Conservation (phyloP, 2,888 invertebrate genomes). For the Platerodrilus igneus region DNA sequence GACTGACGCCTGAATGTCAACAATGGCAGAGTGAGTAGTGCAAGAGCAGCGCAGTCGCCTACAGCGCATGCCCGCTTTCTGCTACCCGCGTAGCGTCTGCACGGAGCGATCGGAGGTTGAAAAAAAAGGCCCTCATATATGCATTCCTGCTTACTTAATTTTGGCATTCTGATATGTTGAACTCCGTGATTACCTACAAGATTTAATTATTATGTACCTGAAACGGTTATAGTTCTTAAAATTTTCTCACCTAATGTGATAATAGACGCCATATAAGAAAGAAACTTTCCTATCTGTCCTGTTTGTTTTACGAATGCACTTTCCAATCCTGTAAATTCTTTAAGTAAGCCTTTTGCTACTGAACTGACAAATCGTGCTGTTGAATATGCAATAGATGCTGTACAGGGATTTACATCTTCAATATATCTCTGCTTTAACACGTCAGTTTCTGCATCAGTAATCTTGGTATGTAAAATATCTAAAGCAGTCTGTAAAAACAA, state of each 20-base stretch:
- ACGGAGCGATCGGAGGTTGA: no score
- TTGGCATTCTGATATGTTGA: conserved; percentile 41
- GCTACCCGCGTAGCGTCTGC: no score
- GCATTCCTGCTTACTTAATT: conserved; percentile 37
- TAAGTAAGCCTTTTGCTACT: conserved; percentile 37
- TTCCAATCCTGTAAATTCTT: conserved; percentile 38
- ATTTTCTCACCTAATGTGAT: conserved; percentile 36
- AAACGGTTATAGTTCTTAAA: background rate
- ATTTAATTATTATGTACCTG: background rate
- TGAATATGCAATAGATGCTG: conserved; percentile 37
- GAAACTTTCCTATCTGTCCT: conserved; percentile 40
- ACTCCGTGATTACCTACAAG: conserved; percentile 39
- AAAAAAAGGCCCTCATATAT: no score
- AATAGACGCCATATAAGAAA: conserved; percentile 43
- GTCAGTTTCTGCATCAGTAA: conserved; percentile 36
- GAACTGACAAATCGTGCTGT: conserved; percentile 40
- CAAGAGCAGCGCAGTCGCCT: no score
- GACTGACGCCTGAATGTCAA: no score
- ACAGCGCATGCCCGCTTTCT: no score
- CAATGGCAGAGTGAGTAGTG: no score
- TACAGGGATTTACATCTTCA: conserved; percentile 33
- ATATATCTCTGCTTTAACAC: conserved; percentile 32
- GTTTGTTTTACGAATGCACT: conserved; percentile 44
- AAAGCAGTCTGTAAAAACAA: conserved; percentile 20
- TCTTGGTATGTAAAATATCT: conserved; percentile 31